phyloP scores from a whole-genome alignment of 2,113 vertebrate genomes.

The Hylia prasina region DNA sequence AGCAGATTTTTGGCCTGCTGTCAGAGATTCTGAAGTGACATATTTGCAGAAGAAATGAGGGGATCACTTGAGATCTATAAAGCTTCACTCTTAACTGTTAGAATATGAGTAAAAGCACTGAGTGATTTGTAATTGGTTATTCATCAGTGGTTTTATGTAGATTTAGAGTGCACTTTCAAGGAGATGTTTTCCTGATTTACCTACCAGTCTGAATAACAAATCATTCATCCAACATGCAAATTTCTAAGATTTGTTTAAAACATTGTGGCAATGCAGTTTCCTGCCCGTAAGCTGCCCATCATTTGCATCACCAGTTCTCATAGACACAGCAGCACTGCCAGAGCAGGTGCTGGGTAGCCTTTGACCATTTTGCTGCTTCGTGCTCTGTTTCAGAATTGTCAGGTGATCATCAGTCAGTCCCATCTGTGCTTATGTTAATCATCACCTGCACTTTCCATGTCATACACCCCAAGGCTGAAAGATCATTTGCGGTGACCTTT shows the following conservation, averaged over 20 bases:
- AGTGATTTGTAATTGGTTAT: constrained; percentile 30
- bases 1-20: not conserved
- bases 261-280: not conserved
- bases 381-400: not conserved
- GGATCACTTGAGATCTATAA: not conserved
- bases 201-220: not conserved
- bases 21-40: not conserved
- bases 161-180: not conserved
- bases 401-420: not conserved
- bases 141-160: not conserved
- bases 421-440: not conserved
- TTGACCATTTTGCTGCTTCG: not conserved
- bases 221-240: constrained; percentile 16
- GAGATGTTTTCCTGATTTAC: constrained; percentile 15
- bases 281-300: not conserved
- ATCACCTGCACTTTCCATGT: not conserved
- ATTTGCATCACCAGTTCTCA: not conserved
- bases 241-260: not conserved
- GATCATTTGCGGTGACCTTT: not conserved
- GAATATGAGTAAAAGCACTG: not conserved
- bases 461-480: not conserved
- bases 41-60: constrained; percentile 12
- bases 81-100: not conserved
- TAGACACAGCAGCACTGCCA: not conserved
- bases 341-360: not conserved